These are phyloP conservation scores for Leucopsar rothschildi DNA, from an alignment of 2,113 vertebrate genomes.

Conservation along the genomic window DNA sequence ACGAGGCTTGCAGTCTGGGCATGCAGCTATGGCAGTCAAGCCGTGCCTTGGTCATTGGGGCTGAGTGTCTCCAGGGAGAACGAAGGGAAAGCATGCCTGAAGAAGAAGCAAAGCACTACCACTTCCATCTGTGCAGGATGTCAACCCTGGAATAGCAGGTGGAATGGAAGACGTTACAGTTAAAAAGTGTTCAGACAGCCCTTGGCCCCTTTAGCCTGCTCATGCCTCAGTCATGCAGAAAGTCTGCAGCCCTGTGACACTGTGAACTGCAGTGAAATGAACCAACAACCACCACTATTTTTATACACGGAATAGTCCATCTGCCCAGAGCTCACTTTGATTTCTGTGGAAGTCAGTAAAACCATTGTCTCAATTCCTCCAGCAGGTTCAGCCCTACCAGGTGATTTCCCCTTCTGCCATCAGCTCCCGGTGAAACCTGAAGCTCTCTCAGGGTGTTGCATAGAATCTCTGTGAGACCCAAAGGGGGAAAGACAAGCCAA, in stretches of 20 bases:
- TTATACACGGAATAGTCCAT: background rate
- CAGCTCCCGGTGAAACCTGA: rapidly evolving
- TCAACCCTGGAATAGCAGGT: background rate
- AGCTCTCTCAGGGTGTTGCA: rapidly evolving
- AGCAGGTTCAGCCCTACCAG: background rate
- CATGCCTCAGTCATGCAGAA: no score
- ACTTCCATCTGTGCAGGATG: no score
- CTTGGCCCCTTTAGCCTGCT: background rate
- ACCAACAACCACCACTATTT: no score
- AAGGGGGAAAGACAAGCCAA: background rate
- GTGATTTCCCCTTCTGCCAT: background rate
- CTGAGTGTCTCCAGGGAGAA: background rate
- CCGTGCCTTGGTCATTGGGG: background rate
- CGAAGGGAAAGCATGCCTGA: background rate
- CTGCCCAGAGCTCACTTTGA: background rate
- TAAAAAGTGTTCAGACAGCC: no score
- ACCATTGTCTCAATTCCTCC: rapidly evolving
- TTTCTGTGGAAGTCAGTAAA: background rate
- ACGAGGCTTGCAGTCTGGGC: rapidly evolving
- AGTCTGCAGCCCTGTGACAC: background rate
- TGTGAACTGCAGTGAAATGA: background rate
- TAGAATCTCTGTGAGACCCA: background rate
- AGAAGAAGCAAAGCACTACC: background rate
- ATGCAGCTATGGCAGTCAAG: no score
- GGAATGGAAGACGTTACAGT: rapidly evolving